phyloP scores from a whole-genome alignment of 2,797 vertebrate species.

The Gambusia yucatana region DNA sequence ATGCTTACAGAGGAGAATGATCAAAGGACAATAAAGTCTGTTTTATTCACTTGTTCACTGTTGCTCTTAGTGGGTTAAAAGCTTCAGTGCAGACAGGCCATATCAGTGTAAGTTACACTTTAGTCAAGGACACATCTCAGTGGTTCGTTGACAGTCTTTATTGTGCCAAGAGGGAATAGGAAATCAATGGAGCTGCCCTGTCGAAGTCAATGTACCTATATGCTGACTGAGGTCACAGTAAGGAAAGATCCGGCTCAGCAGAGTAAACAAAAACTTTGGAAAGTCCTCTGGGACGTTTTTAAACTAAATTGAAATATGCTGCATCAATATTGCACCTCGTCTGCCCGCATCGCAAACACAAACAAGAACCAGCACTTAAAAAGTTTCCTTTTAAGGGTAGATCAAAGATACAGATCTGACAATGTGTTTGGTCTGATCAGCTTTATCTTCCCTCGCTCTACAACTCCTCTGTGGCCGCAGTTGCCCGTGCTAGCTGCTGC shows the following conservation, averaged over 20 bases:
- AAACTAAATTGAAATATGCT: constrained; percentile 66
- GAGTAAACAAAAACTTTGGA: constrained; percentile 81
- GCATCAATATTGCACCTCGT: constrained; percentile 60
- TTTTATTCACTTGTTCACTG: constrained; percentile 52
- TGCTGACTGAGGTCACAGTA: constrained; percentile 80
- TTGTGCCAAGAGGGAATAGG: constrained; percentile 81
- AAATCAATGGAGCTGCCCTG: constrained; percentile 82
- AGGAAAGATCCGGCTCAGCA: constrained; percentile 81
- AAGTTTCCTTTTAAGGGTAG: constrained; percentile 50
- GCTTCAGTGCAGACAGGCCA: constrained; percentile 51
- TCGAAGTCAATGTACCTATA: constrained; percentile 80
- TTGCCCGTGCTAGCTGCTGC: constrained; percentile 56
- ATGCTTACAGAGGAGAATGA: constrained; percentile 64
- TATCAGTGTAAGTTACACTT: constrained; percentile 64
- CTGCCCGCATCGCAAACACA: constrained; percentile 30
- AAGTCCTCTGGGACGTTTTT: constrained; percentile 72
- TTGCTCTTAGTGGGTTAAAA: constrained; percentile 55
- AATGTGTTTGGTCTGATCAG: constrained; percentile 58
- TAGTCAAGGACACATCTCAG: constrained; percentile 79
- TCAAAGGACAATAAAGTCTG: constrained; percentile 63
- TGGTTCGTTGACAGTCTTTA: constrained; percentile 78
- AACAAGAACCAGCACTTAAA: constrained; percentile 9
- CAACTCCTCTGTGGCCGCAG: constrained; percentile 28
- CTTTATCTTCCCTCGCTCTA: constrained; percentile 63
- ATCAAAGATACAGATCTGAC: constrained; percentile 76